Evolutionary conservation across 2,888 invertebrate species (phyloP).

Genomic region (Laothoe populi): DNA sequence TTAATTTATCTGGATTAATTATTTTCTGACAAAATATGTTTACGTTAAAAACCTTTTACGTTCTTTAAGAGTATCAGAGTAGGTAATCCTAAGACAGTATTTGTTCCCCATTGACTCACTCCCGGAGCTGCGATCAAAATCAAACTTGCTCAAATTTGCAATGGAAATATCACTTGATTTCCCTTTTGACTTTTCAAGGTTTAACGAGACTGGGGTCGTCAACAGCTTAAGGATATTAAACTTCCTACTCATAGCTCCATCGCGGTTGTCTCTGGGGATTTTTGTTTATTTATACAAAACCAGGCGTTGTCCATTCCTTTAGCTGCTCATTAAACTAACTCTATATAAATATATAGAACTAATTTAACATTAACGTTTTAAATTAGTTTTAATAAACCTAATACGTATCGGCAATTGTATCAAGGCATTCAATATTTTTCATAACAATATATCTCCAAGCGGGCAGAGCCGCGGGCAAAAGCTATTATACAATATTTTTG

Average conservation of each 20-base stretch:
- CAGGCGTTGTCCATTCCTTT: not conserved
- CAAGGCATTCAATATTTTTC: too few relatives aligned
- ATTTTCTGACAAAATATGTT: not conserved
- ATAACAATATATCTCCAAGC: too few relatives aligned
- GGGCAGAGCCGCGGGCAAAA: too few relatives aligned
- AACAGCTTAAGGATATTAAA: slow-evolving; percentile 67
- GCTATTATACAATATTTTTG: too few relatives aligned
- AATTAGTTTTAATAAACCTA: too few relatives aligned
- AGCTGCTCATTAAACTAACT: not conserved
- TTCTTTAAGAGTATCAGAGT: slow-evolving; percentile 36
- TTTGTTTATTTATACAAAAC: slow-evolving; percentile 34
- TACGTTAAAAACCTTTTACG: slow-evolving; percentile 22
- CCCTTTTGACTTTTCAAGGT: slow-evolving; percentile 66
- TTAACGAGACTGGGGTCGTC: slow-evolving; percentile 58
- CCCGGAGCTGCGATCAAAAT: slow-evolving; percentile 66
- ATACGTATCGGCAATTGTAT: too few relatives aligned
- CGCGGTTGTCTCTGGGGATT: slow-evolving; percentile 39
- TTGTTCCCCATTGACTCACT: slow-evolving; percentile 54
- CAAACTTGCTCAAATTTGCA: slow-evolving; percentile 67
- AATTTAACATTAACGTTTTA: too few relatives aligned
- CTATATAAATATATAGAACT: too few relatives aligned
- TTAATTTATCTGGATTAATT: not conserved
- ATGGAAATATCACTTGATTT: slow-evolving; percentile 74
- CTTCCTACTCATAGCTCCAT: slow-evolving; percentile 49
- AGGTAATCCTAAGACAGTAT: slow-evolving; percentile 40